phyloP scores from a whole-genome alignment of 2,888 invertebrate species.

The Mimumesa dahlbomi region DNA sequence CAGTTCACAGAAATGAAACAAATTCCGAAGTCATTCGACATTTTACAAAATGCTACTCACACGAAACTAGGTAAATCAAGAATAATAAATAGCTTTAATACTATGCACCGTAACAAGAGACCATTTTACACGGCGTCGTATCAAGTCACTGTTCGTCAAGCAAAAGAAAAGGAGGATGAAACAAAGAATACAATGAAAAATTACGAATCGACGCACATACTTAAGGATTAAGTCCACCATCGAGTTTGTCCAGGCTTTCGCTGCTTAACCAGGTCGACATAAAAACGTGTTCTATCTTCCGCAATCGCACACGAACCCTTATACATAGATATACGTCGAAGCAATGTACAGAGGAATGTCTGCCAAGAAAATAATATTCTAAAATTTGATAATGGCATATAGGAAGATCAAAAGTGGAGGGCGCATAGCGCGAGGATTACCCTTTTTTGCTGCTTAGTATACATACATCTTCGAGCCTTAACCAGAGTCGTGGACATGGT shows the following conservation, averaged over 20 bases:
- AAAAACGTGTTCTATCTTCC: constrained; percentile 18
- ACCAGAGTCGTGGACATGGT: too few species aligned
- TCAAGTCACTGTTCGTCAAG: too few species aligned
- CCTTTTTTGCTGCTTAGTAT: background rate
- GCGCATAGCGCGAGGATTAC: constrained; percentile 26
- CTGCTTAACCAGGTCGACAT: constrained; percentile 5
- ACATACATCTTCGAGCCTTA: too few species aligned
- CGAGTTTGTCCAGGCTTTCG: background rate
- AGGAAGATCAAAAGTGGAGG: constrained; percentile 48
- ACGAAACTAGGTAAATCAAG: too few species aligned
- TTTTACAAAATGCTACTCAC: too few species aligned
- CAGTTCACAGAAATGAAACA: too few species aligned
- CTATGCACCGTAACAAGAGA: too few species aligned
- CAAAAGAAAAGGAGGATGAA: background rate
- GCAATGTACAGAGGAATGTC: constrained; percentile 54
- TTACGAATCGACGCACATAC: background rate
- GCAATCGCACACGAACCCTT: constrained; percentile 32
- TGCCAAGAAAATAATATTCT: constrained; percentile 36
- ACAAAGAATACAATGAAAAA: background rate
- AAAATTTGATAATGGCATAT: constrained; percentile 34
- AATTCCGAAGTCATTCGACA: too few species aligned
- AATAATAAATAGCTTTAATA: too few species aligned
- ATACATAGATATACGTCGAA: constrained; percentile 40
- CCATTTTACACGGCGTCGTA: too few species aligned
- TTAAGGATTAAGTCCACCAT: background rate